A percentile compares a stretch with the other conserved stretches of the same genome.
Evolutionary conservation across 2,113 vertebrate species (phyloP).

Genomic region (Hystrix brachyura): DNA sequence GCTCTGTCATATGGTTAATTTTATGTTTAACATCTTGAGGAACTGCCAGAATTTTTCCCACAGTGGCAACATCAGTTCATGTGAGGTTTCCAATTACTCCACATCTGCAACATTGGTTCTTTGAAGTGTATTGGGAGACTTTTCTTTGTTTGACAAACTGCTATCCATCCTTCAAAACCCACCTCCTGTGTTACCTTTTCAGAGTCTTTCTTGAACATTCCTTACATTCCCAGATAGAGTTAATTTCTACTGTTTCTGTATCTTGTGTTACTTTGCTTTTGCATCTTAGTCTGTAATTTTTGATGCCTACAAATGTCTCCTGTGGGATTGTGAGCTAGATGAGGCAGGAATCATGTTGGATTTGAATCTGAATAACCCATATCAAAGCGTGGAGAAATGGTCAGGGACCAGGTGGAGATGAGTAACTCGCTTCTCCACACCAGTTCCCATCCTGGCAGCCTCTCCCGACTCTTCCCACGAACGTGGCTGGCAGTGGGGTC

Average conservation of each 20-base stretch:
- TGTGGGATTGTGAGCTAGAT: neutral
- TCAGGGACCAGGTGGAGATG: neutral
- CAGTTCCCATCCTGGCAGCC: neutral
- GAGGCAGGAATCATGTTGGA: neutral
- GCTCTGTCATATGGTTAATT: neutral
- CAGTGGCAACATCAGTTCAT: neutral
- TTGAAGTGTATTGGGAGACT: neutral
- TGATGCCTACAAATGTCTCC: neutral
- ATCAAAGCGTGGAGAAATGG: neutral
- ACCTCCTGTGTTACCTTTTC: neutral
- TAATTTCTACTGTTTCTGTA: neutral
- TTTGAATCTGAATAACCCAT: neutral
- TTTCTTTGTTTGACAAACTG: neutral
- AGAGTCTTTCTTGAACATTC: neutral
- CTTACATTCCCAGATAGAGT: neutral
- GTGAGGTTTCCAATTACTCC: neutral
- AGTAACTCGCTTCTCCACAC: neutral
- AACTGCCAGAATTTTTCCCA: neutral
- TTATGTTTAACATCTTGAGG: constrained; percentile 13
- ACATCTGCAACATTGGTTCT: neutral
- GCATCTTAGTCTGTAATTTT: neutral
- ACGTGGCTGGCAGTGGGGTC: neutral
- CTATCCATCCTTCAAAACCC: neutral
- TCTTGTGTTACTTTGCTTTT: neutral
- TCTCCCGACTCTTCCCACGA: neutral